Evolutionary conservation across 2,113 vertebrate genomes (phyloP), one percentile per base, ranked within the genome.

Genomic region (Rhinogobius similis): DNA sequence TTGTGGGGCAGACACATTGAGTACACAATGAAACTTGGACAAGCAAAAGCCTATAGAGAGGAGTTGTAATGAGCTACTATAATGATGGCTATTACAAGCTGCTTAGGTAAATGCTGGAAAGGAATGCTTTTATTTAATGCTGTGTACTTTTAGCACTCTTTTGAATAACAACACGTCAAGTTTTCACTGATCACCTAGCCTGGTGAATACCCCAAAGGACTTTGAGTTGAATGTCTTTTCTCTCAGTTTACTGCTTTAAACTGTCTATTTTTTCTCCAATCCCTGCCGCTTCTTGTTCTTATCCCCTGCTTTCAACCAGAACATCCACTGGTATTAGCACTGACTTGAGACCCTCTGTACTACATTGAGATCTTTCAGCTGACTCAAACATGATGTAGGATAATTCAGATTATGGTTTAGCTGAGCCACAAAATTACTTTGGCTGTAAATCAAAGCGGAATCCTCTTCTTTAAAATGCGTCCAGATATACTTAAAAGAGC

Each of bases 51-150:
- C 58, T 21, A 39, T 20, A 63, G 75, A 70, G 6, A 64, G 72
- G 70, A 9, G 39, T 67, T 64, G 68, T 62, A 52, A 69, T 61
- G 58, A 52, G 72, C 59, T 55, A 62, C 73, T 70, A 50, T 77
- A 73, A 73, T 76, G 76, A 79, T 78, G 69, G 62, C 68, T 9
- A 10, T 56, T 71, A 69, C 27, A 58, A 73, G 73, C 75, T 72
- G 76, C 23, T 70, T 65, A 72, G 64, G 68, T 78, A 75, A 82
- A 83, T 73, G 63, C 36, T 70, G 52, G 10, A n/a, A 58, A 65
- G 62, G 72, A 75, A 85, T 26, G 62, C 71, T 86, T 80, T 83
- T 58, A 81, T 82, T 32, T 55, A 10, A 7, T 43, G 13, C 26
- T 20, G 24, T 67, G 38, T 70, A 5, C 24, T 50, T 27, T 23